These are phyloP conservation scores for Scolopax mira DNA, from an alignment of 2,113 vertebrate species.

Conservation along the genomic window DNA sequence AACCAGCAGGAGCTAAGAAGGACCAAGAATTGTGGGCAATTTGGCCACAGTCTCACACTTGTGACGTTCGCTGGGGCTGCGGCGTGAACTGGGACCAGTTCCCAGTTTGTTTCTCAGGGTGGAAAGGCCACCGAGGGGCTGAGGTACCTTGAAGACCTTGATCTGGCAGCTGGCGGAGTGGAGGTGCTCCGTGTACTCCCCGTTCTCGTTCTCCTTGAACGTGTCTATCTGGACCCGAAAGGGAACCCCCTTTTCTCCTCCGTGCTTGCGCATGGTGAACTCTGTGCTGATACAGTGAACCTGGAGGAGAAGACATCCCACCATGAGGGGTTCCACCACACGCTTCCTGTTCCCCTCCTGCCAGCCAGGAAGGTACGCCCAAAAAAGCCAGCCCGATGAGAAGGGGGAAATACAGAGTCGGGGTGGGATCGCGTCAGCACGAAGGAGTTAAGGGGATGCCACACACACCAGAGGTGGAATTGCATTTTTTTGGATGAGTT, in stretches of 20 bases:
- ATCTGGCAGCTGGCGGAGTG: slow-evolving; percentile 98
- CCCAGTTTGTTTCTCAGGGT: fast-evolving
- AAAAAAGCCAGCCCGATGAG: fast-evolving
- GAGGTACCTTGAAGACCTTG: slow-evolving; percentile 96
- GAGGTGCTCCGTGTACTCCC: slow-evolving; percentile 94
- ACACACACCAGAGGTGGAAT: not conserved
- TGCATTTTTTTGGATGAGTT: not conserved
- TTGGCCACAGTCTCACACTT: not conserved
- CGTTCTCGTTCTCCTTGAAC: slow-evolving; percentile 88
- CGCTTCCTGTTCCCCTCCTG: fast-evolving
- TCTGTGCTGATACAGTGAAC: slow-evolving; percentile 99
- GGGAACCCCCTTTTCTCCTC: slow-evolving; percentile 96
- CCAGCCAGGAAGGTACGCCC: fast-evolving
- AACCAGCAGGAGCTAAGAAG: not conserved
- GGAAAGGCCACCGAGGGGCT: fast-evolving
- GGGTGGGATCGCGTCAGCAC: fast-evolving
- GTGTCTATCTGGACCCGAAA: slow-evolving; percentile 98
- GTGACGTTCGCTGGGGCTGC: fast-evolving
- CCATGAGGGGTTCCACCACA: fast-evolving
- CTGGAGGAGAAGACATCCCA: slow-evolving; percentile 44
- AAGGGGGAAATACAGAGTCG: fast-evolving
- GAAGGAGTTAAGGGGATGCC: not conserved
- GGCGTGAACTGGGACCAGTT: fast-evolving
- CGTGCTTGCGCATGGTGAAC: slow-evolving; percentile 97
- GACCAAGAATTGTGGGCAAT: not conserved